These are phyloP conservation scores for Parapsyche elsis DNA, from an alignment of 1,140 invertebrate genomes.

Conservation along the genomic window DNA sequence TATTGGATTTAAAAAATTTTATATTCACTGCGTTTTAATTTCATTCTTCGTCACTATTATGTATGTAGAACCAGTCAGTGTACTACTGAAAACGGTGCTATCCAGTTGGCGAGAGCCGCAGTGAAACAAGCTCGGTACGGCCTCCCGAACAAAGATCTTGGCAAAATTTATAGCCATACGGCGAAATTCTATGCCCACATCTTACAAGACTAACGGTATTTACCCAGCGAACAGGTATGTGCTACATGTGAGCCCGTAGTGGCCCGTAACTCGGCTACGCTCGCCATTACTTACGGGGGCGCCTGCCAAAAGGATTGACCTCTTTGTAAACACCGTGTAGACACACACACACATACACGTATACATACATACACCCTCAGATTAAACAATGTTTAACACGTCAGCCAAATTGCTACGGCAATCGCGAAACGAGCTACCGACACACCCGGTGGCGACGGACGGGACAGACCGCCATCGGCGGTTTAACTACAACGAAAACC, in stretches of 20 bases:
- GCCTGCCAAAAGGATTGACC: conserved; percentile 44
- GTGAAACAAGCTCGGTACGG: not conserved
- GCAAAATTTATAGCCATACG: conserved; percentile 52
- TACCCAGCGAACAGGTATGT: conserved; percentile 43
- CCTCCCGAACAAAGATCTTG: conserved; percentile 50
- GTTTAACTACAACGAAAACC: not conserved
- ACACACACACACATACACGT: conserved; percentile 17
- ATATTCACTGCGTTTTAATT: too few relatives aligned
- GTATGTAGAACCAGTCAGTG: too few relatives aligned
- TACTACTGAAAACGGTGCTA: not conserved
- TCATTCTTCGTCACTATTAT: too few relatives aligned
- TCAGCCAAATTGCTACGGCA: conserved; percentile 10
- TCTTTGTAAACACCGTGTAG: conserved; percentile 40
- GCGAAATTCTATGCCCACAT: conserved; percentile 52
- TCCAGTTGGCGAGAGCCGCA: not conserved
- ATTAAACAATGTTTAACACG: conserved; percentile 11
- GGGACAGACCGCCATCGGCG: not conserved
- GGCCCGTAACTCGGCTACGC: conserved; percentile 40
- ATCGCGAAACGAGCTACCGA: not conserved
- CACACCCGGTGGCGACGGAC: not conserved
- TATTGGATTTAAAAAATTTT: too few relatives aligned
- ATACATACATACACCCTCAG: not conserved
- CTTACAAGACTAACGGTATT: conserved; percentile 50
- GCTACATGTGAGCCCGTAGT: conserved; percentile 30
- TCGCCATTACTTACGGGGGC: conserved; percentile 43